Conservation (phyloP, 2,113 vertebrate genomes). For the Hippocampus abdominalis region DNA sequence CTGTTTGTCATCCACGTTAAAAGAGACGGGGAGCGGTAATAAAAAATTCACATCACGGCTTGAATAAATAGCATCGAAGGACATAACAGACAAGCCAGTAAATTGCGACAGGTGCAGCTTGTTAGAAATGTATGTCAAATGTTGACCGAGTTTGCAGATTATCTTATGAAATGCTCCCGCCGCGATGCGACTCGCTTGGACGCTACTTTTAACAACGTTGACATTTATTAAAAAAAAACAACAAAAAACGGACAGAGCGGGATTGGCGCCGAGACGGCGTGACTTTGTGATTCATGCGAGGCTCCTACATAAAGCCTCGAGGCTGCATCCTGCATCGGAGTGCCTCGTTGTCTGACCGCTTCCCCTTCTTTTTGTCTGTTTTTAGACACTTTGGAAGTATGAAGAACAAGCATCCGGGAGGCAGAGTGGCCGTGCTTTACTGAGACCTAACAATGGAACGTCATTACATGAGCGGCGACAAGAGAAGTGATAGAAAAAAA, state of each 20-base stretch:
- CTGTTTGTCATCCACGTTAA: too few relatives aligned
- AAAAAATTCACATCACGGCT: too few relatives aligned
- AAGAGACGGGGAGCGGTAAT: too few relatives aligned
- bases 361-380: conserved; percentile 38
- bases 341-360: conserved; percentile 29
- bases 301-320: conserved; percentile 23
- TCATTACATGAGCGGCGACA: conserved; percentile 28
- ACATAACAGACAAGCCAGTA: not conserved
- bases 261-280: conserved; percentile 13
- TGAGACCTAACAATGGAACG: conserved; percentile 32
- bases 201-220: not conserved
- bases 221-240: conserved; percentile 11
- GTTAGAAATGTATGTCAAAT: not conserved
- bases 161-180: not conserved
- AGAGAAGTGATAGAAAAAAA: conserved; percentile 28
- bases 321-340: conserved; percentile 24
- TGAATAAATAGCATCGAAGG: too few relatives aligned
- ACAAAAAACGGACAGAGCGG: not conserved
- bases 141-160: not conserved
- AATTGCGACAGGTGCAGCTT: too few relatives aligned
- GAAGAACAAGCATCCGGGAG: conserved; percentile 65
- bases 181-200: not conserved
- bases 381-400: conserved; percentile 70
- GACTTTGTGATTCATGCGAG: conserved; percentile 54
- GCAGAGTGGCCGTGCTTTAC: conserved; percentile 50